Base-by-base conservation (phyloP, 2,888 invertebrate species). In the Neoitamus cyanurus region DNA sequence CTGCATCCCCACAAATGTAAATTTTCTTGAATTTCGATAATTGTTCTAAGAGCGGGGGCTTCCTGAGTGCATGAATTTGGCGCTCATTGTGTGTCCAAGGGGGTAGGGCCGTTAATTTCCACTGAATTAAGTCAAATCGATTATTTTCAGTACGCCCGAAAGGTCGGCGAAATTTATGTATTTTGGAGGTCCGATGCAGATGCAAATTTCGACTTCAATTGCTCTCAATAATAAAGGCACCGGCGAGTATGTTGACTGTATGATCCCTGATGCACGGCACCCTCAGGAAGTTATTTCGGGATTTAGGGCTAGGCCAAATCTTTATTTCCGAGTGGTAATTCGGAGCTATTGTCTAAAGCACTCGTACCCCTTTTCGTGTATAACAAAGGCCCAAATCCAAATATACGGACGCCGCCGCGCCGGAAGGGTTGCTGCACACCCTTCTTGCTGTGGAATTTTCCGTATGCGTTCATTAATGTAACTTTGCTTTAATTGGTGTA, bases 11-110 rank as follows among this genome's bases (percentile, higher is more conserved):
- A 30, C 77, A 84, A 85, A 85, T 85, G 84, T 70, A 85, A 85
- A 85, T 85, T 85, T 84, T 83, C 84, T 84, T 84, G 85, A 85
- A 85, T 85, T 85, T 85, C 78, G 84, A 85, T 85, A 85, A 85
- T 85, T 85, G 84, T 85, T 80, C 84, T 83, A 68, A 69, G 58
- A 84, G 72, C 77, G 83, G 78, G 25, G 36, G 13, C 15, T 58
- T 80, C 31, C 68, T 20, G 30, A 31, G 58, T 46, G 42, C 36
- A 46, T 68, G 68, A 68, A 34, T 80, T 58, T 68, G 34, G 48
- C 46, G 77, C 42, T 42, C 20, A 46, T 46, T 77, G 77, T 77
- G 37, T 13, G 11, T 42, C 28, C 42, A 28, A 13, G 15, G 9
- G 20, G 36, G 36, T n/a, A 20, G 73, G 20, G 36, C 15, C 77